These are phyloP conservation scores for Fistularia tabacaria DNA, from an alignment of 2,797 vertebrate species.

Conservation along the genomic window DNA sequence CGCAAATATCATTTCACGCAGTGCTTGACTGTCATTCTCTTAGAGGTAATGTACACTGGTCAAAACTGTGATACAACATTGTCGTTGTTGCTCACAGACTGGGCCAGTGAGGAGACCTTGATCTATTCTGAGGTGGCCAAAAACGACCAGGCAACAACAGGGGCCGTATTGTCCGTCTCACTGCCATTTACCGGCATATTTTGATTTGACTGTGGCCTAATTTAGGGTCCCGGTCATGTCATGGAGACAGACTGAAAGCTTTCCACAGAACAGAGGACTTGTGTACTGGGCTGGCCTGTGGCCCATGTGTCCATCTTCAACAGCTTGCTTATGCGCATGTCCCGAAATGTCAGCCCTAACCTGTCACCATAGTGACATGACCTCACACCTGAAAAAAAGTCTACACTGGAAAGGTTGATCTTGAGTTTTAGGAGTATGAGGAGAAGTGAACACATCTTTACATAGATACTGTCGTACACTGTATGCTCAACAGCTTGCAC, in stretches of 20 bases:
- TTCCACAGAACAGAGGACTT: conserved; percentile 63
- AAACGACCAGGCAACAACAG: background rate
- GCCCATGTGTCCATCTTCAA: conserved; percentile 32
- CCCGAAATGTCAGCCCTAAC: conserved; percentile 17
- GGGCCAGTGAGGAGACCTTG: background rate
- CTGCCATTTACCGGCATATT: conserved; percentile 10
- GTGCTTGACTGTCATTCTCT: no score
- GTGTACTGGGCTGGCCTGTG: conserved; percentile 47
- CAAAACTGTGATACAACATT: no score
- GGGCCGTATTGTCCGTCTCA: background rate
- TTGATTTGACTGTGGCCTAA: conserved; percentile 5
- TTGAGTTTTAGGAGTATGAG: background rate
- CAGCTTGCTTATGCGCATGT: conserved; percentile 2
- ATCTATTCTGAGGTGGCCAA: background rate
- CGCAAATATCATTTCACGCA: no score
- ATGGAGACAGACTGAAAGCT: conserved; percentile 27
- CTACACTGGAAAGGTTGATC: conserved; percentile 18
- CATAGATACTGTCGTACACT: no score
- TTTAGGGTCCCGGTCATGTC: conserved; percentile 20
- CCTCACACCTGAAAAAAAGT: conserved; percentile 20
- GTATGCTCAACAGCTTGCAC: no score
- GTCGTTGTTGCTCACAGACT: no score
- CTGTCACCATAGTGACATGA: conserved; percentile 26
- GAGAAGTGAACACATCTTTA: background rate
- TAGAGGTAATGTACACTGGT: no score